Conservation (phyloP, 2,888 invertebrate genomes). For the Xestoiulus laeticollis region DNA sequence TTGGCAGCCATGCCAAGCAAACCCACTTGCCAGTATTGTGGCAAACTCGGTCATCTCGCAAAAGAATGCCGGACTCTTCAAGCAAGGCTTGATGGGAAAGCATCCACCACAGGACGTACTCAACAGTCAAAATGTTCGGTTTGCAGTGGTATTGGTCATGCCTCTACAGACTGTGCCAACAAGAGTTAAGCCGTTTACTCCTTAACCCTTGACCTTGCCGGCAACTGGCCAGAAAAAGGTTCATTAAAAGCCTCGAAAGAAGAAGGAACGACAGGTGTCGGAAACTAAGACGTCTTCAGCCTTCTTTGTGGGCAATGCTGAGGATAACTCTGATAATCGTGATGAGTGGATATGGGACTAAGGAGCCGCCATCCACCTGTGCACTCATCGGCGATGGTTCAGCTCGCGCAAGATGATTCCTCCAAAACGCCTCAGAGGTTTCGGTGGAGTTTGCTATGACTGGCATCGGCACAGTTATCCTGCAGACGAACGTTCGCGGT, state of each 20-base stretch:
- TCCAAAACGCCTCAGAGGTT: not conserved
- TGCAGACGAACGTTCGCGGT: not conserved
- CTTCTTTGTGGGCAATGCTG: no score
- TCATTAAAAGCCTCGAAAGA: not conserved
- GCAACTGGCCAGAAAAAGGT: not conserved
- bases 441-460: not conserved
- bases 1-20: not conserved
- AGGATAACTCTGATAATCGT: no score
- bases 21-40: not conserved
- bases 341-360: no score
- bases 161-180: not conserved
- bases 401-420: not conserved
- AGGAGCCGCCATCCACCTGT: no score
- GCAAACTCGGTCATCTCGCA: not conserved
- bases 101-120: not conserved
- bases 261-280: not conserved
- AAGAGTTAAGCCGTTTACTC: not conserved
- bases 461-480: not conserved
- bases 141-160: not conserved
- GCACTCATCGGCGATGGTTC: not conserved
- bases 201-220: not conserved
- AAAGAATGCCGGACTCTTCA: not conserved
- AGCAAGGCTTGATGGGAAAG: not conserved
- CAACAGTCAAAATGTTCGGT: not conserved
- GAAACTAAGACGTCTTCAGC: not conserved